Evolutionary conservation across 1,140 invertebrate genomes (phyloP).

Genomic region (Calliopsis andreniformis): DNA sequence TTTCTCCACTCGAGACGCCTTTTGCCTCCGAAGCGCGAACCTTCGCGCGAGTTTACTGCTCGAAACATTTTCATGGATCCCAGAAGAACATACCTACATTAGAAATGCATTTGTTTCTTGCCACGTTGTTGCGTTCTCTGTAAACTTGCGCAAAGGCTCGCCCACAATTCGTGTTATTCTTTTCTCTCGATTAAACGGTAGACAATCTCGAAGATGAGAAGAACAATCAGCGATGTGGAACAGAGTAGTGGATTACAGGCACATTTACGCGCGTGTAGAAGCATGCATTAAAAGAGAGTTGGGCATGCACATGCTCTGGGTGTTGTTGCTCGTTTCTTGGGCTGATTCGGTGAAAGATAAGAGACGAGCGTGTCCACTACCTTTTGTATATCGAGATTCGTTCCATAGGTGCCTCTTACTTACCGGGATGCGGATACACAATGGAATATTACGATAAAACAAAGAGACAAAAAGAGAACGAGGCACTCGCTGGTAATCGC

Average conservation of each 20-base stretch:
- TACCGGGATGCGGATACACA: slow-evolving; percentile 53
- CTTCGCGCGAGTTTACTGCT: neutral
- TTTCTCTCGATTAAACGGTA: neutral
- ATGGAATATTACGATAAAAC: slow-evolving; percentile 48
- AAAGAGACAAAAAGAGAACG: slow-evolving; percentile 57
- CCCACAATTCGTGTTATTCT: neutral
- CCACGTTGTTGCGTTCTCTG: accelerated
- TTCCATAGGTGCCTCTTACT: slow-evolving; percentile 46
- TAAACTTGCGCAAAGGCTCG: neutral
- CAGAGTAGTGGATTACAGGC: slow-evolving; percentile 47
- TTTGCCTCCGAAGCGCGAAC: slow-evolving; percentile 72
- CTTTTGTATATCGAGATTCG: slow-evolving; percentile 20
- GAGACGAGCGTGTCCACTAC: slow-evolving; percentile 28
- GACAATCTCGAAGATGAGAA: slow-evolving; percentile 18
- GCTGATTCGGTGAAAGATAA: slow-evolving; percentile 15
- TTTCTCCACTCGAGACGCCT: slow-evolving; percentile 67
- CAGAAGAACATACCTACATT: too few species aligned
- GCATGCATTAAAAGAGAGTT: slow-evolving; percentile 61
- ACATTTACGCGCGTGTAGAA: slow-evolving; percentile 48
- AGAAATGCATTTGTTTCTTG: too few species aligned
- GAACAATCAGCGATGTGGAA: slow-evolving; percentile 33
- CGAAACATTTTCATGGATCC: neutral
- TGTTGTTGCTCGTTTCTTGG: slow-evolving; percentile 16
- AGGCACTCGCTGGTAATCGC: slow-evolving; percentile 42
- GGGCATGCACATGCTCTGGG: slow-evolving; percentile 69